Evolutionary conservation across 2,797 vertebrate genomes (phyloP).

Genomic region (Acipenser transmontanus): DNA sequence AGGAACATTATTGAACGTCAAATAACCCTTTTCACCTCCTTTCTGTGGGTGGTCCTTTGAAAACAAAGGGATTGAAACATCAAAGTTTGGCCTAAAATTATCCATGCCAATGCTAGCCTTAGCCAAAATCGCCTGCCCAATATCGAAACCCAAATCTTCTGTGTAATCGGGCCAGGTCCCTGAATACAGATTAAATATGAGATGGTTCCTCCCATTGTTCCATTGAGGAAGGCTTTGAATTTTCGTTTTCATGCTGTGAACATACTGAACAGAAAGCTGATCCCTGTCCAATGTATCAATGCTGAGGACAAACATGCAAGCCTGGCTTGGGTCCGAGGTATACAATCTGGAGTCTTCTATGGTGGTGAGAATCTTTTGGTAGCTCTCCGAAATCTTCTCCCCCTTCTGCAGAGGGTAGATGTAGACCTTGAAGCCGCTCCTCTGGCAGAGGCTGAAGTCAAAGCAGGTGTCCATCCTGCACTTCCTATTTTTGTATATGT

Average conservation of each 20-base stretch:
- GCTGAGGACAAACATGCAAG: conserved; percentile 64
- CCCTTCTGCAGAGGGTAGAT: conserved; percentile 61
- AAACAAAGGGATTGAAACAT: conserved; percentile 70
- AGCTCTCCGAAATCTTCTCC: conserved; percentile 60
- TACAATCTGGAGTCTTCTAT: conserved; percentile 65
- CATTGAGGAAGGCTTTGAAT: conserved; percentile 65
- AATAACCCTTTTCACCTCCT: conserved; percentile 49
- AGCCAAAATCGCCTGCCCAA: conserved; percentile 69
- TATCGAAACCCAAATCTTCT: conserved; percentile 68
- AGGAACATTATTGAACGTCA: conserved; percentile 50
- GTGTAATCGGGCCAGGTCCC: conserved; percentile 74
- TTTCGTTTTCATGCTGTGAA: conserved; percentile 54
- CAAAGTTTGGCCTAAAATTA: conserved; percentile 66
- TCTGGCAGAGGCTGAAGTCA: conserved; percentile 61
- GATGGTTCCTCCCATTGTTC: conserved; percentile 70
- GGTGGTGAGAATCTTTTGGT: conserved; percentile 63
- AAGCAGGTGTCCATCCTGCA: conserved; percentile 76
- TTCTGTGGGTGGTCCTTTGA: conserved; percentile 68
- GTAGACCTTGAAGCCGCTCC: conserved; percentile 55
- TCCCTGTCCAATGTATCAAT: conserved; percentile 71
- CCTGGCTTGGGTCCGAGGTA: conserved; percentile 54
- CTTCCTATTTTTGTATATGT: conserved; percentile 64
- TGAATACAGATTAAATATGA: conserved; percentile 72
- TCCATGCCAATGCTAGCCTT: conserved; percentile 65
- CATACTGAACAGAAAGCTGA: conserved; percentile 62